phyloP scores from a whole-genome alignment of 2,888 invertebrate genomes.

The Lepidocyrtoides sp. region DNA sequence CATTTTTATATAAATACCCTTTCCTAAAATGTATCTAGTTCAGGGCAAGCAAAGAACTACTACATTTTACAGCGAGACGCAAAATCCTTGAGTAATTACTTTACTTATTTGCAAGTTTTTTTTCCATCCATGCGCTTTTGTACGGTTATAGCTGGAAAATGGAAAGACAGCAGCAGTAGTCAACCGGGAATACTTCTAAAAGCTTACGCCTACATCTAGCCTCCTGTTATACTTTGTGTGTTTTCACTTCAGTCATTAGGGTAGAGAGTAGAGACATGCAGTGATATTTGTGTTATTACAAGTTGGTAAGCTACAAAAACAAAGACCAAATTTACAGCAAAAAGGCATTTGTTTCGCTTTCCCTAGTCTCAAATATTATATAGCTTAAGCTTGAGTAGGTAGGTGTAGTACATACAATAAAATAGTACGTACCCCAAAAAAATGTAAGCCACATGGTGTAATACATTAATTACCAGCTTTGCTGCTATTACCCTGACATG shows the following conservation, averaged over 20 bases:
- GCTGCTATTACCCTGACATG: constrained; percentile 60
- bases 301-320: not conserved
- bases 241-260: not conserved
- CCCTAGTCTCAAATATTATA: not conserved
- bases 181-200: not conserved
- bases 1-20: not conserved
- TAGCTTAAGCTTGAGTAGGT: not conserved
- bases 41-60: not conserved
- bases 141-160: not conserved
- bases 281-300: not conserved
- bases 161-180: not conserved
- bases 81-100: constrained; percentile 71
- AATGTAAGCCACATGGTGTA: constrained; percentile 66
- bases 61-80: constrained; percentile 45
- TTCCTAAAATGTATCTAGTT: not conserved
- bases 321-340: not conserved
- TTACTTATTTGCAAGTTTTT: constrained; percentile 71
- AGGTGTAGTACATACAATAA: not conserved
- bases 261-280: not conserved
- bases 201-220: not conserved
- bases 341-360: not conserved
- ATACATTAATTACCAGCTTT: constrained; percentile 77
- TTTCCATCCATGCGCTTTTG: not conserved
- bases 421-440: constrained; percentile 27
- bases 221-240: not conserved